phyloP scores from a whole-genome alignment of 2,797 vertebrate genomes.

The Lagothrix lagotricha region DNA sequence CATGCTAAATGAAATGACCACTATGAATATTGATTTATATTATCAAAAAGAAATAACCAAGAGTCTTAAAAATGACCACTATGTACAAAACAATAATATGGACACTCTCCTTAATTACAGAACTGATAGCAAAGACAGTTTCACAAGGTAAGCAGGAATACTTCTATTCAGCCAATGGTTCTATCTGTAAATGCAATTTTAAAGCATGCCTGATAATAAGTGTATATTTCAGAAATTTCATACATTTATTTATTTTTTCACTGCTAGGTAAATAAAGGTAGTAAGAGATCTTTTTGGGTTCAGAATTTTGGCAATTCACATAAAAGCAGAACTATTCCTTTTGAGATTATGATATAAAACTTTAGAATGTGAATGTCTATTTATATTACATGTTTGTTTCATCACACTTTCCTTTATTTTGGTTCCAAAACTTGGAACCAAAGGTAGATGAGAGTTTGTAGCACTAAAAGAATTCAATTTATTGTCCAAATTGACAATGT shows the following conservation, averaged over 20 bases:
- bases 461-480: neutral
- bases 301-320: neutral
- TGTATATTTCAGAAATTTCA: neutral
- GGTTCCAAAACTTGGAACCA: neutral
- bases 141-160: neutral
- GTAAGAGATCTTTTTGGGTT: neutral
- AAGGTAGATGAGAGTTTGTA: neutral
- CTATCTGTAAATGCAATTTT: neutral
- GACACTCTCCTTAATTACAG: neutral
- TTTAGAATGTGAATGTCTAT: neutral
- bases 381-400: neutral
- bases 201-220: neutral
- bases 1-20: neutral
- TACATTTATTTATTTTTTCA: neutral
- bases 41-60: neutral
- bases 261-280: neutral
- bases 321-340: neutral
- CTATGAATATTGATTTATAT: neutral
- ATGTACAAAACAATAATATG: neutral
- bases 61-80: neutral
- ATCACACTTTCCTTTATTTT: neutral
- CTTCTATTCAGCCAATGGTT: neutral
- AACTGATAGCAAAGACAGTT: neutral
- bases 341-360: neutral
- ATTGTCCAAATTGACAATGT: neutral